These are phyloP conservation scores for Pampus argenteus DNA, from an alignment of 2,797 vertebrate species.

Conservation along the genomic window DNA sequence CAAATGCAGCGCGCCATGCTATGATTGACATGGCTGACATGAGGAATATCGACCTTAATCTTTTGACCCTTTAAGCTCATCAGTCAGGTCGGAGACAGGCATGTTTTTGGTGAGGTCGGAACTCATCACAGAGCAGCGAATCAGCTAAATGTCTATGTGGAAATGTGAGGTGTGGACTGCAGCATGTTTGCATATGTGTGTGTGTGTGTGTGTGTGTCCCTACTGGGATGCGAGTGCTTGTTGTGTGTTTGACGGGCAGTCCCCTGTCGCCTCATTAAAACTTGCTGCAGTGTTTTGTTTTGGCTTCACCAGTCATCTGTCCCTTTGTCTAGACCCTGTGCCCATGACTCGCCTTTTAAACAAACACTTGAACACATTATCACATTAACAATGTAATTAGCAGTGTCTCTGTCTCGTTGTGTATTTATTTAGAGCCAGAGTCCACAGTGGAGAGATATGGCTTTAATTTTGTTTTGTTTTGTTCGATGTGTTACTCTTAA, in stretches of 20 bases:
- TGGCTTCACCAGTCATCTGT: conserved; percentile 73
- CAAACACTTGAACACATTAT: conserved; percentile 56
- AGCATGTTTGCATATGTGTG: conserved; percentile 21
- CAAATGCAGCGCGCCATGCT: conserved; percentile 54
- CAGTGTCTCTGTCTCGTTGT: conserved; percentile 40
- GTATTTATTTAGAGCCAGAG: conserved; percentile 29
- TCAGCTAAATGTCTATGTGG: conserved; percentile 19
- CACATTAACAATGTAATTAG: conserved; percentile 59
- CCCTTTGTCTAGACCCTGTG: conserved; percentile 67
- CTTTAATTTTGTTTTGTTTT: conserved; percentile 6
- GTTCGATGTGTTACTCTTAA: neutral
- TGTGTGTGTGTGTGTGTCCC: conserved; percentile 27
- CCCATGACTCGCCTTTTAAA: conserved; percentile 45
- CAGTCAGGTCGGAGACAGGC: conserved; percentile 64
- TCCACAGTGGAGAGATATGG: conserved; percentile 5
- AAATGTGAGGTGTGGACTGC: conserved; percentile 14
- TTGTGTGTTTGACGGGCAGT: conserved; percentile 67
- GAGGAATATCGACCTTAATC: conserved; percentile 64
- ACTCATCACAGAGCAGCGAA: conserved; percentile 49
- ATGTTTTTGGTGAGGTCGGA: conserved; percentile 59
- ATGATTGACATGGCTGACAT: conserved; percentile 69
- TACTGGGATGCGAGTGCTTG: conserved; percentile 53
- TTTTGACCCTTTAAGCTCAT: conserved; percentile 71
- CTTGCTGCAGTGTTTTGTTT: conserved; percentile 70
- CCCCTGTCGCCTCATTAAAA: conserved; percentile 81